Evolutionary conservation across 1,140 invertebrate species (phyloP), one percentile per base, ranked within the genome.

Genomic region (Pteromalus puparum): DNA sequence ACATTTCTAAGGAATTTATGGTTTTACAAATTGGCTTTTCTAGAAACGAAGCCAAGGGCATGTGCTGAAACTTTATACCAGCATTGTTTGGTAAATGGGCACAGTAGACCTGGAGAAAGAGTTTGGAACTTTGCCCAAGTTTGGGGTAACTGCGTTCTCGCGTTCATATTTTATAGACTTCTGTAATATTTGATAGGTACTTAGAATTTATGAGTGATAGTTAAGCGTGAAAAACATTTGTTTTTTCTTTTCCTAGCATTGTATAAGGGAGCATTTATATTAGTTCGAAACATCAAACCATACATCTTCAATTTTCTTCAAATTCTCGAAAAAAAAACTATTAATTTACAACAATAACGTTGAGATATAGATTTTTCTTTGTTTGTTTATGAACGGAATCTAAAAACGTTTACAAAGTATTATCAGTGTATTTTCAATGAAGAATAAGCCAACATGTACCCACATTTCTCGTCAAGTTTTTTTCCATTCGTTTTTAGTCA

Each of bases 1-100:
- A 48, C 5, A 10, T n/a, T 75, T 82, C 4, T n/a, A 61, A 74
- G 42, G 26, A 26, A 67, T 67, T 79, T n/a, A 68, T 28, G n/a
- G 28, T 67, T 38, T 26, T 61, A 15, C 42, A 24, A 77, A 77
- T 77, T 77, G 75, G 34, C 18, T 26, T 77, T 77, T 28, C 13
- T 77, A 9, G 30, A 79, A 79, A 68, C 21, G n/a, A 42, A 67
- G 61, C 77, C 77, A 79, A 68, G 61, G 61, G 61, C n/a, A 34
- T 30, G 46, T 26, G 15, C 4, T 13, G 9, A 68, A 67, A 38
- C 18, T 79, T 79, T 38, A 79, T 68, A 21, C n/a, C n/a, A 30
- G 30, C 21, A 79, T 68, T 34, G 77, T 79, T 79, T 79, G 15
- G 15, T 24, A 73, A 61, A 82, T 61, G 28, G 24, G 53, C 61